A percentile compares a stretch with the other conserved stretches of the same genome.
Conservation (phyloP, 53 echinoderm and acorn worm species). For the Temnopleurus reevesii region DNA sequence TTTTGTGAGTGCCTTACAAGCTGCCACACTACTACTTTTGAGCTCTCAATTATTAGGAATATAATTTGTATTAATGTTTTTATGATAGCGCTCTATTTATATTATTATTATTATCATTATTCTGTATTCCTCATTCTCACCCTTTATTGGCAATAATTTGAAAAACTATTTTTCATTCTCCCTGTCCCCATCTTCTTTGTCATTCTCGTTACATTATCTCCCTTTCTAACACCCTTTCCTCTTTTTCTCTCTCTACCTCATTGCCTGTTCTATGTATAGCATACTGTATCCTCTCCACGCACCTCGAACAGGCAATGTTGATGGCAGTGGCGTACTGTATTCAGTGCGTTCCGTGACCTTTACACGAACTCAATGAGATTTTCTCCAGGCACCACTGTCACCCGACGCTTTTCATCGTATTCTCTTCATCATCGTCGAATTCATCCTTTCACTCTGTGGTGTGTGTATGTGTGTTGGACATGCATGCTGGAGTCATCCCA, state of each 20-base stretch:
- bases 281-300: not conserved
- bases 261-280: not conserved
- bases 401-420: not conserved
- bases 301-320: not conserved
- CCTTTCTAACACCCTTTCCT: not conserved
- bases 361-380: conserved; percentile 2
- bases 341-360: conserved; percentile 2
- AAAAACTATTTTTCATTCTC: not conserved
- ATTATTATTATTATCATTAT: too few species aligned
- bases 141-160: too few species aligned
- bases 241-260: not conserved
- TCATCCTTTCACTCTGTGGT: not conserved
- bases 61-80: too few species aligned
- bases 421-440: not conserved
- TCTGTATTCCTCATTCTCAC: too few species aligned
- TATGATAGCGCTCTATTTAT: too few species aligned
- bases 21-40: too few species aligned
- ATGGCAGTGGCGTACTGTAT: not conserved
- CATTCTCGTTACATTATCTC: not conserved
- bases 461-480: not conserved
- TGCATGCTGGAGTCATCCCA: not conserved
- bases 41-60: too few species aligned
- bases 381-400: conserved; percentile 13
- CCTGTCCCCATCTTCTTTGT: not conserved
- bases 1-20: too few species aligned